Conservation (phyloP, 1,140 invertebrate species). For the Solenopsis invicta region DNA sequence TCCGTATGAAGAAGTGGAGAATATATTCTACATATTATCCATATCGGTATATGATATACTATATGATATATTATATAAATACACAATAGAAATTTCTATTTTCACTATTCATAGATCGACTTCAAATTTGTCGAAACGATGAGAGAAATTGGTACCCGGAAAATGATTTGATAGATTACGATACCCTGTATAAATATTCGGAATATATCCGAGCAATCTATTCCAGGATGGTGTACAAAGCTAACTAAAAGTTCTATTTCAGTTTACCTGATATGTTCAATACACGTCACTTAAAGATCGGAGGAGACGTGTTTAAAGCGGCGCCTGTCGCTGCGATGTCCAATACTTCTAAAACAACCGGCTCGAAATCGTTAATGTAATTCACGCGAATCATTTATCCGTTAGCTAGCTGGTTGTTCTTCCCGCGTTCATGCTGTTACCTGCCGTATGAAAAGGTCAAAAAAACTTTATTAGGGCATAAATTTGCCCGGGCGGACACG, state of each 20-base stretch:
- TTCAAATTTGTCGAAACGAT: slow-evolving; percentile 39
- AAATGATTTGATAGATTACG: slow-evolving; percentile 24
- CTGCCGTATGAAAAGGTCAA: slow-evolving; percentile 67
- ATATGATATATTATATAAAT: slow-evolving; percentile 23
- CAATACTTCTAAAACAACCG: slow-evolving; percentile 6
- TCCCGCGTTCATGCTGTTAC: slow-evolving; percentile 60
- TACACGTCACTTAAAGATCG: slow-evolving; percentile 18
- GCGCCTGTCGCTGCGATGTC: neutral
- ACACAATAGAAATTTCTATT: slow-evolving; percentile 18
- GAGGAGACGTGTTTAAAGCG: slow-evolving; percentile 40
- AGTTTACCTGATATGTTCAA: slow-evolving; percentile 24
- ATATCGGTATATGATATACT: neutral
- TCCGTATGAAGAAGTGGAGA: neutral
- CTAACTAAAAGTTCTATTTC: slow-evolving; percentile 46
- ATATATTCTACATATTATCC: neutral
- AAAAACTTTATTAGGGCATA: slow-evolving; percentile 84
- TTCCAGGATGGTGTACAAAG: slow-evolving; percentile 21
- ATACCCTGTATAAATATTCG: slow-evolving; percentile 50
- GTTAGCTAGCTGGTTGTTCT: slow-evolving; percentile 45
- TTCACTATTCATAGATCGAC: neutral
- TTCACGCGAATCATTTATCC: slow-evolving; percentile 66
- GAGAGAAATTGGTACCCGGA: neutral
- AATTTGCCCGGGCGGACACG: slow-evolving; percentile 83
- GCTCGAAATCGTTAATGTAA: slow-evolving; percentile 64
- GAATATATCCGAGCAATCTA: slow-evolving; percentile 25